Base-by-base conservation (phyloP, 2,888 invertebrate genomes). In the Conchocele bisecta region DNA sequence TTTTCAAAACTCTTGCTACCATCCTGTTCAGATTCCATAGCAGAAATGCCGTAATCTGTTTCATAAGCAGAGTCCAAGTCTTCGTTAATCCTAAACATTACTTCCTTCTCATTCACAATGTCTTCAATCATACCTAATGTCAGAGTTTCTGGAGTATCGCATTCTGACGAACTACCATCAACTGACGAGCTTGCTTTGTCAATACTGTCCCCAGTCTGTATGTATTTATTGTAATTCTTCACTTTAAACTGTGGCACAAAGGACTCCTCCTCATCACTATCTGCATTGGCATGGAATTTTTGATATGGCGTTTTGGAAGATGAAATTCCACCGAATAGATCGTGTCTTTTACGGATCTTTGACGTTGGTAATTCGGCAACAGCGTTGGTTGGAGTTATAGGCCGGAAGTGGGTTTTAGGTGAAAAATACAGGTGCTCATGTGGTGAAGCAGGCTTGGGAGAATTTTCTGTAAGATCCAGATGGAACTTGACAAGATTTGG, bases 331-430 rank as follows among this genome's bases (percentile, higher is more conserved):
- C 86, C 86, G 79, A 86, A 86, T 11, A 86, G 66, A 71, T 86
- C 85, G 53, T 77, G 58, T 15, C 67, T 53, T 33, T 73, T 63
- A 24, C 56, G 37, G 35, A 69, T 69, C 28, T 74, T 70, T 28
- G 53, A 35, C 22, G 54, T 70, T 5, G 58, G 39, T 33, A 58
- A 44, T 33, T 56, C 28, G 22, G 68, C 72, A 22, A 72, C 69
- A 29, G 70, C 65, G 61, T 64, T 68, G 13, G 75, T 74, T 17
- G 83, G 83, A 13, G 84, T 83, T 83, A 96, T 96, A 17, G 96
- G 96, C 80, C 94, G 94, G 92, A 97, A 96, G 92, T 97, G 96
- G 67, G 96, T 96, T 77, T 94, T 94, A 76, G 94, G 93, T 7
- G 96, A 95, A 20, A 95, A 95, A 73, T 96, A 92, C 81, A 96